Evolutionary conservation across 2,888 invertebrate genomes (phyloP), one percentile per base, ranked within the genome.

Genomic region (Nematopogon swammerdamellus): DNA sequence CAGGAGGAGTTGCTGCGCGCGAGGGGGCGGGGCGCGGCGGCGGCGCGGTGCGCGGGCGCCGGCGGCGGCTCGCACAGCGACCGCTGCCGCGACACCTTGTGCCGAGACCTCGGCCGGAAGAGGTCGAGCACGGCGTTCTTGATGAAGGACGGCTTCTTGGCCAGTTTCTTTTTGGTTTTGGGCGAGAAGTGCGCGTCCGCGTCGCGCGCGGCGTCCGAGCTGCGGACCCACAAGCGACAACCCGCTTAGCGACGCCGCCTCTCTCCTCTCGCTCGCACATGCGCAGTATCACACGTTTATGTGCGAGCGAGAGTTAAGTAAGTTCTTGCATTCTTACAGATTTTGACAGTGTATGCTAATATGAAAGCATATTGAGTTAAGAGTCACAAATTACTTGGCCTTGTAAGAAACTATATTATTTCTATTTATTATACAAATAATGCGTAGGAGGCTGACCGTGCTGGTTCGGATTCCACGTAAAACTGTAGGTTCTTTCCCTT

Each of bases 81-180:
- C 63, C 80, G 77, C 55, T 80, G 80, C 47, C 80, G 73, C 56
- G 77, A 75, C 54, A 80, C 76, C 58, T 80, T 80, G 57, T 74
- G 73, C 72, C 77, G 79, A 59, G 79, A 68, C 75, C 80, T 81
- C 60, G 80, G 80, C 54, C 80, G 76, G 66, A 81, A 81, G 54
- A 81, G 60, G 62, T 81, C 80, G 57, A 81, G 72, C 50, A 80
- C 80, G 51, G 80, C 79, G 63, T 77, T 80, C 69, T 80, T 80
- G 55, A 81, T 77, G 63, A 81, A 81, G 56, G 80, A 81, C 50
- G 80, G 79, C 60, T 80, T 80, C 79, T 80, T 80, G 46, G 80
- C 77, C 48, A 81, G 67, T 77, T 81, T 81, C 79, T 80, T 80
- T 76, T 79, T 80, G 63, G 79, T 77, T 76, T 81, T 80, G 64